These are phyloP conservation scores for Rhinoderma darwinii DNA, from an alignment of 2,113 vertebrate species.

Conservation along the genomic window DNA sequence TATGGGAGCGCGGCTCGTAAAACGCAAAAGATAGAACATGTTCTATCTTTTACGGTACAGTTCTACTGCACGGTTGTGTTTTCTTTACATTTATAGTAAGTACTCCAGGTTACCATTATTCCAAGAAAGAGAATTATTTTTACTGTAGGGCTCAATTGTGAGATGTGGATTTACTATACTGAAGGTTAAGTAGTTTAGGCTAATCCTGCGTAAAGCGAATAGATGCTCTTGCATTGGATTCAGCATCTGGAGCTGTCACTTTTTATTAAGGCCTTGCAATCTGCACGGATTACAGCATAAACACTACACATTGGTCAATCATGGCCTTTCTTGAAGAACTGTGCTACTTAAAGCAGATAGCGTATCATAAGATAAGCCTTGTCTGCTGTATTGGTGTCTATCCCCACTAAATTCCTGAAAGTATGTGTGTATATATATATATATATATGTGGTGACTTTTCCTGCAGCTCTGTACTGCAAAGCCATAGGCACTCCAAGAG, in stretches of 20 bases:
- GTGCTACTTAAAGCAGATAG: constrained; percentile 35
- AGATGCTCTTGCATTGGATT: constrained; percentile 76
- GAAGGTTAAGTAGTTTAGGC: constrained; percentile 84
- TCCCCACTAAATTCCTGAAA: background rate
- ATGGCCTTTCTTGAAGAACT: constrained; percentile 18
- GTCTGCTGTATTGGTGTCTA: constrained; percentile 9
- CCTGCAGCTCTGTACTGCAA: too few relatives aligned
- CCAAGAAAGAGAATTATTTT: constrained; percentile 21
- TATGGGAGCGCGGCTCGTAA: too few relatives aligned
- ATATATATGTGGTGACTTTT: too few relatives aligned
- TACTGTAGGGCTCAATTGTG: constrained; percentile 54
- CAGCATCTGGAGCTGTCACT: constrained; percentile 84
- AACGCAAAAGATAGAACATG: too few relatives aligned
- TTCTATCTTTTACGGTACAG: too few relatives aligned
- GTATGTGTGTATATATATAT: too few relatives aligned
- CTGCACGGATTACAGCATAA: constrained; percentile 63
- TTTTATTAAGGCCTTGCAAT: constrained; percentile 73
- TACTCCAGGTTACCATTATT: constrained; percentile 9
- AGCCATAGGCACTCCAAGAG: too few relatives aligned
- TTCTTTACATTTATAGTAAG: background rate
- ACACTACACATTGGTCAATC: constrained; percentile 10
- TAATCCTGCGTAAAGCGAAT: constrained; percentile 84
- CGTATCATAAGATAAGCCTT: constrained; percentile 23
- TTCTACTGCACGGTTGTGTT: background rate
- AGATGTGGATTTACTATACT: constrained; percentile 71